A percentile compares a stretch with the other conserved stretches of the same genome.
Evolutionary conservation across 2,113 vertebrate genomes (phyloP).

Genomic region (Sardina pilchardus): DNA sequence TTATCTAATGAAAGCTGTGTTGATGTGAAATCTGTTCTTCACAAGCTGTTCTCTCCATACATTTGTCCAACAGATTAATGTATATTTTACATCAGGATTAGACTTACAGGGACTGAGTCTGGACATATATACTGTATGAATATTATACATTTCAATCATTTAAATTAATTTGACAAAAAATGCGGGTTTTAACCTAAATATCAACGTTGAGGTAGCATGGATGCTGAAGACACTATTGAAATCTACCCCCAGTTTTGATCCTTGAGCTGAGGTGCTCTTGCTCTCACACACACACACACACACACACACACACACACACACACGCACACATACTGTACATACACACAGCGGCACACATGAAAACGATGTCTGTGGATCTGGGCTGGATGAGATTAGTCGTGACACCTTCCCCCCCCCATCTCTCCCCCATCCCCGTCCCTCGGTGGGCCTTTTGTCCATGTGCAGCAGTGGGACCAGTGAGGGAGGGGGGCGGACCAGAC

Average conservation of each 20-base stretch:
- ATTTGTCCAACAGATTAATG: background rate
- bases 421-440: background rate
- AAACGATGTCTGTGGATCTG: background rate
- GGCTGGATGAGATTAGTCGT: background rate
- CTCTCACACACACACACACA: background rate
- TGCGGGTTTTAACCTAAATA: background rate
- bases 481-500: background rate
- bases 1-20: background rate
- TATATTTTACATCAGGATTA: background rate
- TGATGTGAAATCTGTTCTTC: background rate
- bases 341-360: background rate
- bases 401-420: background rate
- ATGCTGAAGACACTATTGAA: background rate
- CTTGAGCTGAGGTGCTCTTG: background rate
- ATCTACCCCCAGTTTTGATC: background rate
- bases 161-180: background rate
- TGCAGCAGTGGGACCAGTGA: background rate
- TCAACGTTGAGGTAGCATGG: background rate
- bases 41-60: background rate
- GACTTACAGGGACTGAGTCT: background rate
- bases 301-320: background rate
- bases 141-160: background rate
- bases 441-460: constrained; percentile 26
- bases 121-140: constrained; percentile 7
- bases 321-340: background rate